These are phyloP conservation scores for Copidosoma aretas DNA, from an alignment of 2,888 invertebrate genomes.

Conservation along the genomic window DNA sequence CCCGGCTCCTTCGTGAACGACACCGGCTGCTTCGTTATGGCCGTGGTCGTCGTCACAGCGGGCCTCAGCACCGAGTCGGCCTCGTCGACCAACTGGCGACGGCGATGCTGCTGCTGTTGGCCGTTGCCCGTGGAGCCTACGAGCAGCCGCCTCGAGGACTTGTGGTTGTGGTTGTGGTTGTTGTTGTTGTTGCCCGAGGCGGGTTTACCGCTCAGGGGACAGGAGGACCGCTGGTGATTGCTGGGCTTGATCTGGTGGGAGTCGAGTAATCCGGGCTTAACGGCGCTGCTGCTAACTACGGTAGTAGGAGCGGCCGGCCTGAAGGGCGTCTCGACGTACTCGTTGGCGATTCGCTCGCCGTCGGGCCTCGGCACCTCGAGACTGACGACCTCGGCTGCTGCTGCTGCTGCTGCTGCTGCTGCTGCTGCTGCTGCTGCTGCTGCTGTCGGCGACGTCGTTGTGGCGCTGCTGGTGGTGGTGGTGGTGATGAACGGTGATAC, in stretches of 20 bases:
- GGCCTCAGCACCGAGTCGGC: not conserved
- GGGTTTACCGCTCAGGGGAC: conserved; percentile 5
- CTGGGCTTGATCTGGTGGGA: conserved; percentile 5
- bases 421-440: conserved; percentile 21
- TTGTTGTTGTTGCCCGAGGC: conserved; percentile 17
- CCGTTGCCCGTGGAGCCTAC: too few relatives aligned
- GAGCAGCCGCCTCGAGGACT: not conserved
- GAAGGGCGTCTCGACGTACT: conserved; percentile 90
- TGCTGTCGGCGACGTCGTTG: conserved; percentile 30
- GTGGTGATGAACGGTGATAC: conserved; percentile 24
- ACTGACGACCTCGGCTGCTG: conserved; percentile 62
- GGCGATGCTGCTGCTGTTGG: not conserved
- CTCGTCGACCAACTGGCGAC: not conserved
- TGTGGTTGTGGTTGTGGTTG: not conserved
- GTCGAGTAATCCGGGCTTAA: conserved; percentile 26
- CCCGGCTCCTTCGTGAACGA: conserved; percentile 64
- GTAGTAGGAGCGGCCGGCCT: conserved; percentile 60
- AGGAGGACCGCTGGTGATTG: conserved; percentile 8
- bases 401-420: conserved; percentile 43
- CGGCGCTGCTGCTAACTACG: too few relatives aligned
- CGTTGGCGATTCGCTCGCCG: conserved; percentile 85
- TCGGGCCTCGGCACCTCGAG: conserved; percentile 80
- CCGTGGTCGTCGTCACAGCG: conserved; percentile 25
- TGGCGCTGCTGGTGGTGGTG: conserved; percentile 28
- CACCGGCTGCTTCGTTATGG: conserved; percentile 68